Percentiles rank a stretch among this genome's conserved stretches.
Conservation (phyloP, 2,797 vertebrate species). For the Salarias fasciatus region DNA sequence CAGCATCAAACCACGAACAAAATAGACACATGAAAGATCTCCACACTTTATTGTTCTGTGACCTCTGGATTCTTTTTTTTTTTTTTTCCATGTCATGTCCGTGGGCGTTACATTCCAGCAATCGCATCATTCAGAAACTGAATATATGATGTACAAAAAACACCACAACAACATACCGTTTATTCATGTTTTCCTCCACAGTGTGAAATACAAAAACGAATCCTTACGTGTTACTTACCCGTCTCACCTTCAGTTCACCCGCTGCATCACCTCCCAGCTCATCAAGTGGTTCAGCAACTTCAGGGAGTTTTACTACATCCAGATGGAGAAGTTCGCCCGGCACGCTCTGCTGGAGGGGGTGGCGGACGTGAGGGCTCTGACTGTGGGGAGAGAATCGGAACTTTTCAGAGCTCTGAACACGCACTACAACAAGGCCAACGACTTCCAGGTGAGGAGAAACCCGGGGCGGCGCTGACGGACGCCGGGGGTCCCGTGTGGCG, state of each 20-base stretch:
- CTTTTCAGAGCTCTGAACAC: constrained; percentile 90
- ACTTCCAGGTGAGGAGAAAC: constrained; percentile 87
- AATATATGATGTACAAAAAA: neutral
- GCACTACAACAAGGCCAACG: constrained; percentile 94
- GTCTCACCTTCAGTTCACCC: constrained; percentile 85
- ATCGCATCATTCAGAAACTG: neutral
- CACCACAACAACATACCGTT: constrained; percentile 1
- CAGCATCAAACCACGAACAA: too few species aligned
- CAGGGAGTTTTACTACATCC: constrained; percentile 97
- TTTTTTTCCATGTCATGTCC: neutral
- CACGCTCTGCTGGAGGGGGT: constrained; percentile 85
- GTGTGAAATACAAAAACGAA: neutral
- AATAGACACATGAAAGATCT: too few species aligned
- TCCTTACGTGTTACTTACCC: constrained; percentile 48
- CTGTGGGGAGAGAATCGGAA: constrained; percentile 89
- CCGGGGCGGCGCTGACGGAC: neutral
- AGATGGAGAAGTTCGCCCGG: constrained; percentile 94
- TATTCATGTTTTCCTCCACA: constrained; percentile 18
- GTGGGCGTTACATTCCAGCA: neutral
- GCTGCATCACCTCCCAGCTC: constrained; percentile 94
- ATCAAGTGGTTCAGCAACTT: constrained; percentile 99
- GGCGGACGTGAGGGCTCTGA: constrained; percentile 72
- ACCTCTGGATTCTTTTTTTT: too few species aligned
- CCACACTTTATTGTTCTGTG: too few species aligned
- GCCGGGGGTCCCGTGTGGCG: too few species aligned